These are phyloP conservation scores for Hydrotaea cyrtoneurina DNA, from an alignment of 2,888 invertebrate genomes.

Conservation along the genomic window DNA sequence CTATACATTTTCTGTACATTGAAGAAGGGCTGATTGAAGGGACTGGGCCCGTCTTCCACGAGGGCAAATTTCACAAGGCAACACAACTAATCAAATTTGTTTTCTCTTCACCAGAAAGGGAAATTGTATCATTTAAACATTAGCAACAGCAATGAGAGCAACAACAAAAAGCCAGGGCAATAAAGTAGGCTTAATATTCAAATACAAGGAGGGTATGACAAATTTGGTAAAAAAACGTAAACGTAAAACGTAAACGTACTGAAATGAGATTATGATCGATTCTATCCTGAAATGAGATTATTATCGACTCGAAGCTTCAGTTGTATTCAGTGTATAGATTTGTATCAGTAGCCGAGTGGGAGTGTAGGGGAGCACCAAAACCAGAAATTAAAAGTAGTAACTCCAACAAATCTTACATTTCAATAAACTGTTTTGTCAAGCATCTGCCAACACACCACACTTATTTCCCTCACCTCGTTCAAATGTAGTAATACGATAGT, in stretches of 20 bases:
- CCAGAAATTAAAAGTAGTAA: too few species aligned
- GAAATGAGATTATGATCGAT: too few species aligned
- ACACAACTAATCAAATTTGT: conserved; percentile 55
- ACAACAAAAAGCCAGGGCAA: conserved; percentile 16
- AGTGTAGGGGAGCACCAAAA: too few species aligned
- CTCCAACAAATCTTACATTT: too few species aligned
- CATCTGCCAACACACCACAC: neutral
- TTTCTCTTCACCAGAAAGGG: conserved; percentile 22
- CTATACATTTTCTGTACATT: neutral
- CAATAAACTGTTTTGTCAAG: too few species aligned
- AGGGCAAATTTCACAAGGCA: conserved; percentile 36
- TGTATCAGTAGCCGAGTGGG: too few species aligned
- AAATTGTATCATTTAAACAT: conserved; percentile 50
- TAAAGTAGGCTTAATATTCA: neutral
- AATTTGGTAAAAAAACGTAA: neutral
- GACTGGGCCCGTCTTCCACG: neutral
- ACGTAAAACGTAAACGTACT: too few species aligned
- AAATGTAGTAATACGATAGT: conserved; percentile 12
- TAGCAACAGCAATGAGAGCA: conserved; percentile 29
- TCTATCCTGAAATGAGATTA: too few species aligned
- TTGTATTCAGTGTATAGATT: too few species aligned
- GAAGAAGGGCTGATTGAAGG: too few species aligned
- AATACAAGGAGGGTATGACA: neutral
- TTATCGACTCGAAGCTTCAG: too few species aligned
- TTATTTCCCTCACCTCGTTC: neutral